Percentiles rank a stretch among this genome's conserved stretches.
Conservation (phyloP, 2,797 vertebrate genomes). For the Bradypodion pumilum region DNA sequence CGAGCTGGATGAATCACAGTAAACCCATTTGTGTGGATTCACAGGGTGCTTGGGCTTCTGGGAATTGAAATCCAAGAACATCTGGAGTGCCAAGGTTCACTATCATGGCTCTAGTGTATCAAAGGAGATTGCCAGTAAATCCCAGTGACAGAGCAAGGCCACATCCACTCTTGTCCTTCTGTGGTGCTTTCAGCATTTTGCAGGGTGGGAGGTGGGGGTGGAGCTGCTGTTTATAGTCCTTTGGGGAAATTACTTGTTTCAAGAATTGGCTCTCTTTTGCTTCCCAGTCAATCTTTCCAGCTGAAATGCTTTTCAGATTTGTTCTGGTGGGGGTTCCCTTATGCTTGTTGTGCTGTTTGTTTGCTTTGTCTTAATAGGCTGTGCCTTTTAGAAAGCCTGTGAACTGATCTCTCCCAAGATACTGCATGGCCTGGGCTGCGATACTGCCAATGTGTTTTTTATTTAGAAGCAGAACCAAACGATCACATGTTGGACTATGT, state of each 20-base stretch:
- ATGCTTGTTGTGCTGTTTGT: neutral
- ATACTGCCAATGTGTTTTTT: slow-evolving; percentile 38
- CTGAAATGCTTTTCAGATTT: slow-evolving; percentile 10
- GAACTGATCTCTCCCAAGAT: slow-evolving; percentile 18
- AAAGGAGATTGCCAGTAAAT: neutral
- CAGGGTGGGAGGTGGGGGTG: neutral
- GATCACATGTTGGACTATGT: slow-evolving; percentile 6
- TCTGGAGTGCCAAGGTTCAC: too few relatives aligned
- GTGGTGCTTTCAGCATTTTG: neutral
- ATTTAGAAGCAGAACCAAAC: slow-evolving; percentile 44
- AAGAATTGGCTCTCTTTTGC: slow-evolving; percentile 3
- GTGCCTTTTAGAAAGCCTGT: neutral
- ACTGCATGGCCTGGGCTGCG: slow-evolving; percentile 7
- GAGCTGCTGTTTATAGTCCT: slow-evolving; percentile 5
- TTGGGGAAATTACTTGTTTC: slow-evolving; percentile 23
- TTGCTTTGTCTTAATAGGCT: slow-evolving; percentile 20
- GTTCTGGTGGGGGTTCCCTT: neutral
- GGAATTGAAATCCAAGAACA: too few relatives aligned
- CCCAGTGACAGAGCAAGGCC: neutral
- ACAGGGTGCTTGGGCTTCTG: too few relatives aligned
- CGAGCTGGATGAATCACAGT: too few relatives aligned
- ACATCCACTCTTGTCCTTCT: neutral
- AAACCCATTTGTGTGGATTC: too few relatives aligned
- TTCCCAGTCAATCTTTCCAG: slow-evolving; percentile 27
- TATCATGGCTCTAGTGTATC: too few relatives aligned